Evolutionary conservation across 2,888 invertebrate species (phyloP).

Genomic region (Arge pagana): DNA sequence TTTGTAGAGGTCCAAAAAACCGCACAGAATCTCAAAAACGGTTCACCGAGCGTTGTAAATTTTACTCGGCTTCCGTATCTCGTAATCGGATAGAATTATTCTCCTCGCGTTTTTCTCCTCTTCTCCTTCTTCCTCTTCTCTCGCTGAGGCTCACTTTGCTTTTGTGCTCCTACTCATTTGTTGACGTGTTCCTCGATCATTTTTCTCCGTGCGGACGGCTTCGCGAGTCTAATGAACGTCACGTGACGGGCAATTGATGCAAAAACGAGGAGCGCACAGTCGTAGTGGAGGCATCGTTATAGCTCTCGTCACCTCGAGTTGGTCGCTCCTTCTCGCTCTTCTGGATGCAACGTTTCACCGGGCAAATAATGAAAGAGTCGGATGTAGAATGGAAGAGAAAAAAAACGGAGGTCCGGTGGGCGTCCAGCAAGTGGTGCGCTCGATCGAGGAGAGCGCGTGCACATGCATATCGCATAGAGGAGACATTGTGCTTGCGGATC

Average conservation of each 20-base stretch:
- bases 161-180: constrained; percentile 37
- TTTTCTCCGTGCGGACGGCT: constrained; percentile 1
- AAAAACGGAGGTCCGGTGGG: constrained; percentile 17
- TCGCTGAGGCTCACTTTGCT: constrained; percentile 40
- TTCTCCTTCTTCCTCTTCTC: constrained; percentile 27
- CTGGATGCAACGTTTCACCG: constrained; percentile 35
- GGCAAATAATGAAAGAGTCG: constrained; percentile 24
- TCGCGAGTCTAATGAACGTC: constrained; percentile 55
- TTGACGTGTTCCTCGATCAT: constrained; percentile 7
- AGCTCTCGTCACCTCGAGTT: too few species aligned
- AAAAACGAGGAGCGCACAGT: too few species aligned
- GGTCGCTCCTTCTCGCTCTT: too few species aligned
- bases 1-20: too few species aligned
- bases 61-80: constrained; percentile 26
- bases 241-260: constrained; percentile 53
- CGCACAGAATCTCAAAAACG: too few species aligned
- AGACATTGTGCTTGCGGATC: constrained; percentile 41
- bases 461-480: constrained; percentile 36
- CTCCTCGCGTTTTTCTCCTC: constrained; percentile 6
- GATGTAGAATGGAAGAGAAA: constrained; percentile 12
- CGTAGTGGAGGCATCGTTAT: too few species aligned
- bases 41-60: constrained; percentile 28
- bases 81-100: constrained; percentile 6
- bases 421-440: constrained; percentile 21
- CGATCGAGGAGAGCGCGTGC: constrained; percentile 29